Base-by-base conservation (phyloP, 2,888 invertebrate genomes). In the Lasioglossum pauxillum region DNA sequence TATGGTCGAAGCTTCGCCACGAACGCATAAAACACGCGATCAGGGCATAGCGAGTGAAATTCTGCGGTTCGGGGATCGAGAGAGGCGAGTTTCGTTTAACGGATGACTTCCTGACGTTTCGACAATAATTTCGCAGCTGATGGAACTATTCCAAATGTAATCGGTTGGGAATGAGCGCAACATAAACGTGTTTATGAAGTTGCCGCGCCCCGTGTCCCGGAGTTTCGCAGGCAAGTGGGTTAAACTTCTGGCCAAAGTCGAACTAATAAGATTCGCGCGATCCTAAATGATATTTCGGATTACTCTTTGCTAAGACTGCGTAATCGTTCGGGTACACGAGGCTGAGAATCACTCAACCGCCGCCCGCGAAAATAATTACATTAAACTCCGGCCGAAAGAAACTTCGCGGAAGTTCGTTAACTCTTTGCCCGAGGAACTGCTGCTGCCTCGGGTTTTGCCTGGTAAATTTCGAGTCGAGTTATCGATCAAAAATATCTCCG, bases 231-330 rank as follows among this genome's bases (percentile, higher is more conserved):
- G 31, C 46, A 73, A 73, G 73, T 31, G 46, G 73, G 46, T 73
- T 73, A 46, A 73, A 73, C 73, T 73, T 73, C 46, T 4, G 27
- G 27, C 27, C 73, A 16, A 44, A 73, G 73, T 49, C 46, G n/a
- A 19, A 49, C 46, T 73, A 73, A 73, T 73, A 73, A 49, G 46
- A 73, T 73, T 73, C 73, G 46, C 46, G 73, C 46, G 73, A 31
- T 31, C 31, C 73, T 31, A 46, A 73, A 46, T 46, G 73, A 31
- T 73, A 73, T 46, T 73, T 73, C 31, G 46, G 46, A 73, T 46
- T 73, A 73, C 73, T 73, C 71, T 41, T 71, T 73, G 73, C 46
- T 46, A 46, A 49, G 46, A 31, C 31, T 49, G 46, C 19, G 31
- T 73, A 31, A 72, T 72, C 72, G n/a, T 73, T 10, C 31, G 19